Evolutionary conservation across 2,888 invertebrate genomes (phyloP).

Genomic region (Eudemis profundana): DNA sequence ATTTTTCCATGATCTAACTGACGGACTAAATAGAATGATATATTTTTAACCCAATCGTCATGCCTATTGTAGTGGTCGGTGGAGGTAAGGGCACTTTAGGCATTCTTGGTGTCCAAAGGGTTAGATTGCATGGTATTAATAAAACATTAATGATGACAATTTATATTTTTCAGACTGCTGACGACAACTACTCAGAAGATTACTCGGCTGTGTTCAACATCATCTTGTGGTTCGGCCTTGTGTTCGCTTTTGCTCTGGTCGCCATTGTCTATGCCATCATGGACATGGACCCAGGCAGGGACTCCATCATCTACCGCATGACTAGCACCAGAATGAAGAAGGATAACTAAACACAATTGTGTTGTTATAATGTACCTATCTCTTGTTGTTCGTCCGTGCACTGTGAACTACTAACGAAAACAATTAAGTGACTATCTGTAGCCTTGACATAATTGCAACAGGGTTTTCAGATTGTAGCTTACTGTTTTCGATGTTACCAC

Average conservation of each 20-base stretch:
- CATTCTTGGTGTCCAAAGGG: too few species aligned
- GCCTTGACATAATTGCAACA: too few species aligned
- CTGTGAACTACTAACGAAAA: constrained; percentile 3
- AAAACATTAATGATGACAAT: too few species aligned
- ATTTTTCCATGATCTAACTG: too few species aligned
- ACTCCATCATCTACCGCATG: constrained; percentile 99
- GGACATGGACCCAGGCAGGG: constrained; percentile 98
- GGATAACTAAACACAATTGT: constrained; percentile 91
- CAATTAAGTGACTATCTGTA: too few species aligned
- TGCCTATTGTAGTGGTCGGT: too few species aligned
- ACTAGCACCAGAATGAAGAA: constrained; percentile 99
- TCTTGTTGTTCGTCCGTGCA: constrained; percentile 27
- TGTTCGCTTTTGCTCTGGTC: constrained; percentile 90
- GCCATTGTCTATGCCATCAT: constrained; percentile 94
- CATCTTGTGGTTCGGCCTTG: constrained; percentile 92
- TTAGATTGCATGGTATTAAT: too few species aligned
- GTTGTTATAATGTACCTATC: constrained; percentile 27
- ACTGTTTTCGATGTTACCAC: too few species aligned
- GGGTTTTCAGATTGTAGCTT: too few species aligned
- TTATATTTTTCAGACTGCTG: constrained; percentile 54
- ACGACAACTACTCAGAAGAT: constrained; percentile 87
- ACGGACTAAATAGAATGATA: too few species aligned
- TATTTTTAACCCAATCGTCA: too few species aligned
- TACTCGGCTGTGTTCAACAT: constrained; percentile 96
- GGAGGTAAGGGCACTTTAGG: too few species aligned